Percentiles rank a stretch among this genome's conserved stretches.
These are phyloP conservation scores for Reticulitermes speratus DNA, from an alignment of 1,140 invertebrate genomes.

Conservation along the genomic window DNA sequence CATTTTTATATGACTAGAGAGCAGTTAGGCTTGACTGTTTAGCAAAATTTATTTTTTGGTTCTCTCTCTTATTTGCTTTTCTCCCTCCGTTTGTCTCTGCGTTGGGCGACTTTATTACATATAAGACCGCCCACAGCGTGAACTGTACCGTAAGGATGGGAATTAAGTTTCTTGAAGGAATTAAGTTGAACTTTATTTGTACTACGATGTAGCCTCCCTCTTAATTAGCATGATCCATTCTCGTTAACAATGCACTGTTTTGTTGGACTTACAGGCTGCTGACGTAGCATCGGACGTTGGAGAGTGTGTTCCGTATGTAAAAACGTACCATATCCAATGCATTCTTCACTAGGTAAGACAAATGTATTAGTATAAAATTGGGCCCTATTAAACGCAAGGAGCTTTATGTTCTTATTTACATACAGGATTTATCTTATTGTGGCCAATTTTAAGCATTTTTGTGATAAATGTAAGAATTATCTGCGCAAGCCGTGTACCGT, in stretches of 20 bases:
- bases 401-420: too few species aligned
- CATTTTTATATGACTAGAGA: not conserved
- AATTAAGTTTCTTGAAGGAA: not conserved
- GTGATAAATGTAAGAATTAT: too few species aligned
- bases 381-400: too few species aligned
- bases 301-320: too few species aligned
- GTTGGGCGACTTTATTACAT: not conserved
- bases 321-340: too few species aligned
- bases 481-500: too few species aligned
- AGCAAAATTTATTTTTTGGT: not conserved
- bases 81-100: not conserved
- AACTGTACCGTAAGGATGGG: not conserved
- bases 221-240: not conserved
- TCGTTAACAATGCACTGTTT: not conserved
- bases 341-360: too few species aligned
- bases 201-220: not conserved
- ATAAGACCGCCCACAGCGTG: not conserved
- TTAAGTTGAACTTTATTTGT: not conserved
- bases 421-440: too few species aligned
- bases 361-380: too few species aligned
- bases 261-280: not conserved
- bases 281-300: too few species aligned
- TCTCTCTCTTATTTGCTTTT: not conserved
- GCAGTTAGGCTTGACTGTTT: not conserved
- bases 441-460: too few species aligned